phyloP scores from a whole-genome alignment of 2,888 invertebrate genomes.

The Bellardia pandia region DNA sequence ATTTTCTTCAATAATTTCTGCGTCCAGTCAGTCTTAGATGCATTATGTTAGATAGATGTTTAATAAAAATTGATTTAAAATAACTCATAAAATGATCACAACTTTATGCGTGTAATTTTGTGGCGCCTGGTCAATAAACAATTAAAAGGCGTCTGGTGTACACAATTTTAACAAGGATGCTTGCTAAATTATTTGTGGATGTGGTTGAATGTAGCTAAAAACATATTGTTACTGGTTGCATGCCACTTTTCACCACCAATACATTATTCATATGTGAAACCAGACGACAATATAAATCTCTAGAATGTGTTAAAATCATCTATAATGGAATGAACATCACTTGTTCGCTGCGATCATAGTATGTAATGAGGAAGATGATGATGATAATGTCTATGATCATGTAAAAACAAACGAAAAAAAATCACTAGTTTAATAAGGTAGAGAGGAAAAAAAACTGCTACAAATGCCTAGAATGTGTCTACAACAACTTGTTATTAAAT shows the following conservation, averaged over 20 bases:
- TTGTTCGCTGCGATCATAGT: conserved; percentile 47
- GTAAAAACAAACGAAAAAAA: conserved; percentile 28
- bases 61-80: conserved; percentile 37
- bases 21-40: conserved; percentile 26
- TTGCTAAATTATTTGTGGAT: conserved; percentile 47
- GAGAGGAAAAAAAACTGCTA: background rate
- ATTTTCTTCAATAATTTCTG: too few relatives aligned
- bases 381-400: background rate
- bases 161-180: conserved; percentile 65
- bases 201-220: conserved; percentile 9
- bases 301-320: conserved; percentile 62
- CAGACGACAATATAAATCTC: conserved; percentile 57
- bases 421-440: conserved; percentile 10
- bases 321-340: conserved; percentile 56
- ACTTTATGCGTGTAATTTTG: conserved; percentile 62
- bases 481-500: conserved; percentile 48
- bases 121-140: conserved; percentile 71
- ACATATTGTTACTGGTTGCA: conserved; percentile 27
- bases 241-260: conserved; percentile 52
- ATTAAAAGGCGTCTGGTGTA: conserved; percentile 67
- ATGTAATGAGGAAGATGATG: conserved; percentile 28
- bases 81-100: conserved; percentile 39
- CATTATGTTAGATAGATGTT: conserved; percentile 32
- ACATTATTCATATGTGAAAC: conserved; percentile 68
- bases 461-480: conserved; percentile 35